Evolutionary conservation across 2,797 vertebrate genomes (phyloP).

Genomic region (Allobates femoralis): DNA sequence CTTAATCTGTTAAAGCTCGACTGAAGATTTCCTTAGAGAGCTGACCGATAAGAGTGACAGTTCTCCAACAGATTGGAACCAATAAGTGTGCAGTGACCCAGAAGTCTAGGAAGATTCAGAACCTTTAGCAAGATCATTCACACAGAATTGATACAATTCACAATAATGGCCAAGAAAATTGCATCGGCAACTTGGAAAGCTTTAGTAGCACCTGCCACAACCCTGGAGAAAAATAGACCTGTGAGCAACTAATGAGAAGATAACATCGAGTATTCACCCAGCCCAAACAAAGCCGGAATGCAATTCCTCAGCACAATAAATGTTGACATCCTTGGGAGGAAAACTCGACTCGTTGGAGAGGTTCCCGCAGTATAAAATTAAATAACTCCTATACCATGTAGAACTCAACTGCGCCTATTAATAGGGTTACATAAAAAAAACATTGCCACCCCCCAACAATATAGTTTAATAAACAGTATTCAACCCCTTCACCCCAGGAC

Average conservation of each 20-base stretch:
- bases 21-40: slow-evolving; percentile 15
- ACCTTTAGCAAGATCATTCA: slow-evolving; percentile 55
- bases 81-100: slow-evolving; percentile 52
- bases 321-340: background rate
- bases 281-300: slow-evolving; percentile 1
- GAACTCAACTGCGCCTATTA: too few species aligned
- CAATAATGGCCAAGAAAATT: slow-evolving; percentile 53
- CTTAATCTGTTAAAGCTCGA: background rate
- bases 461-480: background rate
- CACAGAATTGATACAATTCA: slow-evolving; percentile 53
- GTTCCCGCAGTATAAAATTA: background rate
- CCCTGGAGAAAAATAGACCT: slow-evolving; percentile 21
- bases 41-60: slow-evolving; percentile 32
- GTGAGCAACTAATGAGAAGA: slow-evolving; percentile 35
- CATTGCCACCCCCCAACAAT: background rate
- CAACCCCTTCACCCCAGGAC: background rate
- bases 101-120: slow-evolving; percentile 39
- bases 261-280: background rate
- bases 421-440: background rate
- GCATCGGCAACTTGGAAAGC: slow-evolving; percentile 20
- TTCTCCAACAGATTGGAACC: slow-evolving; percentile 40
- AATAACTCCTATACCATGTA: too few species aligned
- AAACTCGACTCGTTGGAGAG: background rate
- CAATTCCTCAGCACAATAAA: slow-evolving; percentile 38
- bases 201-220: slow-evolving; percentile 36